Percentiles rank a stretch among this genome's conserved stretches.
Conservation (phyloP, 2,888 invertebrate species). For the Napeogenes inachia region DNA sequence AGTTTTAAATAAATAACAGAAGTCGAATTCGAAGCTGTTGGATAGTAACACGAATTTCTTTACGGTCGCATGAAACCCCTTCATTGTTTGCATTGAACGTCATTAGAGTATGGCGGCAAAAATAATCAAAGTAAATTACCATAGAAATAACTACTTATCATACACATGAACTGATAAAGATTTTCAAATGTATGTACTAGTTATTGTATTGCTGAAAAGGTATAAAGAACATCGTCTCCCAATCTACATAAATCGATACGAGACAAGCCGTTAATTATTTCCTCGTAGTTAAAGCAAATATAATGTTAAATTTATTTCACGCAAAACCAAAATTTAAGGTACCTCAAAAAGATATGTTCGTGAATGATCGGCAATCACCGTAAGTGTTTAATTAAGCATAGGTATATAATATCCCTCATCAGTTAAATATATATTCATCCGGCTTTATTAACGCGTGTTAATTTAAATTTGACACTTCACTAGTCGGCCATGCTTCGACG, state of each 20-base stretch:
- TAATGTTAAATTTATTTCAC: conserved; percentile 24
- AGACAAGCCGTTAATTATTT: not conserved
- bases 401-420: not conserved
- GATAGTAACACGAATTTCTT: not conserved
- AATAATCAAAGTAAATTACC: conserved; percentile 12
- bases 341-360: conserved; percentile 6
- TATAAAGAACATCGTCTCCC: not conserved
- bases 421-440: too few relatives aligned
- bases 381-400: conserved; percentile 10
- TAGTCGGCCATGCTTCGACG: too few relatives aligned
- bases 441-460: too few relatives aligned
- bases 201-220: not conserved
- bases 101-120: not conserved
- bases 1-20: too few relatives aligned
- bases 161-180: not conserved
- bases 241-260: not conserved
- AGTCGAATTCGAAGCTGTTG: too few relatives aligned
- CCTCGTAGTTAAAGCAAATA: not conserved
- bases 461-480: too few relatives aligned
- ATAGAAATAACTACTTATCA: conserved; percentile 13
- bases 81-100: conserved; percentile 7
- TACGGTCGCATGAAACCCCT: conserved; percentile 8
- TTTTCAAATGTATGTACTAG: not conserved
- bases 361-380: conserved; percentile 19
- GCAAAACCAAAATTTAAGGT: conserved; percentile 9